Base-by-base conservation (phyloP, 2,113 vertebrate species). In the Syngnathoides biaculeatus region DNA sequence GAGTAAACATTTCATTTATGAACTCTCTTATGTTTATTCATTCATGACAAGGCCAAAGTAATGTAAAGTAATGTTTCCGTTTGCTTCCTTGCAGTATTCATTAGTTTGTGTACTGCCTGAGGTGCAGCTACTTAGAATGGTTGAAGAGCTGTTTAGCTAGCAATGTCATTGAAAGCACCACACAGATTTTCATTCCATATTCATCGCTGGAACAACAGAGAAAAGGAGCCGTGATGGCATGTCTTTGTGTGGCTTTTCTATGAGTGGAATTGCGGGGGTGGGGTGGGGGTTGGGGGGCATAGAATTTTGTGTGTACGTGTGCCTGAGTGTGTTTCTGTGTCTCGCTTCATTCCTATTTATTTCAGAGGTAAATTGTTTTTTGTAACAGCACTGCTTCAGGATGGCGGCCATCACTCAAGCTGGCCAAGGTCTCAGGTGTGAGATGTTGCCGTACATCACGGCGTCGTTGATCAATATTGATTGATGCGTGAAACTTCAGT, bases 71-170 rank as follows among this genome's bases (percentile, higher is more conserved):
- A 81, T 72, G 70, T 81, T 85, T 80, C 64, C 73, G 71, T 87
- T 85, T 78, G 79, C 69, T 85, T 89, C 79, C 87, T 77, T 75
- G 79, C 80, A 78, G 82, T 84, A 87, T 88, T 89, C 85, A 90
- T 90, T 89, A 86, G 75, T 64, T 72, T 26, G 71, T 52, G 57
- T 75, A 79, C 84, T n/a, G 80, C 86, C 84, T 5, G 79, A 71
- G 81, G 85, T 82, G 77, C 50, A 70, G 78, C 84, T 74, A 72
- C 84, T 83, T 88, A 68, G 64, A 76, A 81, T 67, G 74, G 75
- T 55, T 42, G 77, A 0, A 70, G 56, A 82, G 75, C 50, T n/a
- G 79, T 57, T 67, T 77, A 75, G 79, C 74, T 67, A 74, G 76
- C 65, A 26, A 60, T 27, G 65, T 71, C 84, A 87, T 83, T 85